Percentiles rank a stretch among this genome's conserved stretches.
Evolutionary conservation across 2,113 vertebrate genomes (phyloP).

Genomic region (Leucosticte australis): DNA sequence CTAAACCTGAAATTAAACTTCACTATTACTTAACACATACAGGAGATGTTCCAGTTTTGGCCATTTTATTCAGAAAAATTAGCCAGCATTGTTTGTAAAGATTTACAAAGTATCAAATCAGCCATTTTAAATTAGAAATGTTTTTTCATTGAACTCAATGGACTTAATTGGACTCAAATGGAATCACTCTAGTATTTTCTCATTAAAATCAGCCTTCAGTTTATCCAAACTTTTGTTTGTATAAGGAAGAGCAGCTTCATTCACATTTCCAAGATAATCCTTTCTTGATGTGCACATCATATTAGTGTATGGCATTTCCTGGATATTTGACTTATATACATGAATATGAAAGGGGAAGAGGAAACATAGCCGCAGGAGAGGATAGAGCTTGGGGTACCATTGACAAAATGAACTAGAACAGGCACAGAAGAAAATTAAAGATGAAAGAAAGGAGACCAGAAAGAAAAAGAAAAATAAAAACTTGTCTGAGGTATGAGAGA

Average conservation of each 20-base stretch:
- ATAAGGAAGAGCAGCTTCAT: neutral
- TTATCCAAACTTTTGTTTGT: neutral
- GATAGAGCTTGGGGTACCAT: neutral
- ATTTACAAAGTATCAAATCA: neutral
- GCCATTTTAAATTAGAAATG: neutral
- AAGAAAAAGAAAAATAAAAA: neutral
- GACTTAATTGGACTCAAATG: neutral
- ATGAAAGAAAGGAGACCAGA: neutral
- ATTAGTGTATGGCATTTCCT: neutral
- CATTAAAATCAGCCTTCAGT: neutral
- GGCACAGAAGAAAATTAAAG: neutral
- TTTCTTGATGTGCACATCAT: neutral
- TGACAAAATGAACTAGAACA: neutral
- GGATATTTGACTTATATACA: neutral
- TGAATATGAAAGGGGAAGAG: neutral
- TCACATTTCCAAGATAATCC: neutral
- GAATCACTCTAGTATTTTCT: neutral
- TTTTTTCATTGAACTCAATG: neutral
- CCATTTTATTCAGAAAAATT: neutral
- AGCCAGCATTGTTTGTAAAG: neutral
- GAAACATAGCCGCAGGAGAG: neutral
- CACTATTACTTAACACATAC: neutral
- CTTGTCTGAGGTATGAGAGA: neutral
- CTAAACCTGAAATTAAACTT: neutral
- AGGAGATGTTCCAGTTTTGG: neutral